Percentiles rank a stretch among this genome's conserved stretches.
These are phyloP conservation scores for Synanthedon andrenaeformis DNA, from an alignment of 2,888 invertebrate genomes.

Conservation along the genomic window DNA sequence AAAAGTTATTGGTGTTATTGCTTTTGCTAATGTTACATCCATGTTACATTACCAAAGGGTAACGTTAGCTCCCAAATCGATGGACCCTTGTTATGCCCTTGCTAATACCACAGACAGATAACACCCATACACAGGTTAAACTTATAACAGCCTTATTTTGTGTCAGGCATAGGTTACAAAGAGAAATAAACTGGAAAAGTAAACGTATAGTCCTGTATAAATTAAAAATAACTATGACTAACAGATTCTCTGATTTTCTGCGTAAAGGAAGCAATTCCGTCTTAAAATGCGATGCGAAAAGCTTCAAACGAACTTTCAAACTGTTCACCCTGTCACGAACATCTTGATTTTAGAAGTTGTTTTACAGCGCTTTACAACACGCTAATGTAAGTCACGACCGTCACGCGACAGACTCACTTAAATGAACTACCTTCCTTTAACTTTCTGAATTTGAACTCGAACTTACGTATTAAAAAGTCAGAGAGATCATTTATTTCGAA, in stretches of 20 bases:
- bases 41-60: too few relatives aligned
- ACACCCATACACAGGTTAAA: too few relatives aligned
- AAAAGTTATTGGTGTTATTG: too few relatives aligned
- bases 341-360: neutral
- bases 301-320: neutral
- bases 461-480: neutral
- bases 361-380: neutral
- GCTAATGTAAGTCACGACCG: neutral
- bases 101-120: too few relatives aligned
- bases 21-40: too few relatives aligned
- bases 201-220: too few relatives aligned
- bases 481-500: neutral
- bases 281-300: neutral
- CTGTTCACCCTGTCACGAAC: neutral
- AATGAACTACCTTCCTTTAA: neutral
- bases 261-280: neutral
- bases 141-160: too few relatives aligned
- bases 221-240: neutral
- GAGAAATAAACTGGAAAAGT: too few relatives aligned
- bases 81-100: too few relatives aligned
- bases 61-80: too few relatives aligned
- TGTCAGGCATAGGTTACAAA: too few relatives aligned
- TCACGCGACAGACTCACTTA: neutral
- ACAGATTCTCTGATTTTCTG: neutral
- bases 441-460: neutral